phyloP scores from a whole-genome alignment of 2,888 invertebrate genomes.

The Rotaria socialis region DNA sequence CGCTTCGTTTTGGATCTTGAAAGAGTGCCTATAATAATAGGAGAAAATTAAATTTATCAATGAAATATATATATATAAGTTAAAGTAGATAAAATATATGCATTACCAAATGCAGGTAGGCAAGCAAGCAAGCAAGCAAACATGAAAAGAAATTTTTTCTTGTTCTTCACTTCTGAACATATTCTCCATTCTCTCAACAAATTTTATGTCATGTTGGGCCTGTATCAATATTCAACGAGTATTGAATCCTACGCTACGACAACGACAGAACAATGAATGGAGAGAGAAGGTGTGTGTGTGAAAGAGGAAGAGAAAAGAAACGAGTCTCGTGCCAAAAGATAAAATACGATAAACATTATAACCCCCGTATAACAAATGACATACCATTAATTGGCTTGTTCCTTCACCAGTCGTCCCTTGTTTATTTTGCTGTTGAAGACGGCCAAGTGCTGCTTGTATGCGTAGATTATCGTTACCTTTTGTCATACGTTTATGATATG shows the following conservation, averaged over 20 bases:
- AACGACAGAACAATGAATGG: neutral
- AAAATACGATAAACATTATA: neutral
- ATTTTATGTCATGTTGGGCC: neutral
- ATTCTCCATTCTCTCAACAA: neutral
- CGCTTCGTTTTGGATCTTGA: slow-evolving; percentile 30
- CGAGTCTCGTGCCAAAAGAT: neutral
- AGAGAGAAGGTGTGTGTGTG: neutral
- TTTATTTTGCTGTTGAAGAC: neutral
- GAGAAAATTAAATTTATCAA: neutral
- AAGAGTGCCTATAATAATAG: neutral
- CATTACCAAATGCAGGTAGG: neutral
- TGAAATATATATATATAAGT: neutral
- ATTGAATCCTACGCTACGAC: neutral
- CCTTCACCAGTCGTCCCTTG: neutral
- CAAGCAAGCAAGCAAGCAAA: neutral
- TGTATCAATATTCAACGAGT: neutral
- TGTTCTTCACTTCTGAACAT: neutral
- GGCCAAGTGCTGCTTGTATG: neutral
- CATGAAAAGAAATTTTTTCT: neutral
- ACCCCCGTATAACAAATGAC: neutral
- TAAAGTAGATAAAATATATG: neutral
- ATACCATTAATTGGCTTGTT: neutral
- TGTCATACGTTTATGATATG: slow-evolving; percentile 20
- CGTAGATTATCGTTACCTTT: neutral
- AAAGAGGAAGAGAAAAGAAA: neutral